Percentiles rank a stretch among this genome's conserved stretches.
These are phyloP conservation scores for Neomorphus geoffroyi DNA, from an alignment of 2,797 vertebrate genomes.

Conservation along the genomic window DNA sequence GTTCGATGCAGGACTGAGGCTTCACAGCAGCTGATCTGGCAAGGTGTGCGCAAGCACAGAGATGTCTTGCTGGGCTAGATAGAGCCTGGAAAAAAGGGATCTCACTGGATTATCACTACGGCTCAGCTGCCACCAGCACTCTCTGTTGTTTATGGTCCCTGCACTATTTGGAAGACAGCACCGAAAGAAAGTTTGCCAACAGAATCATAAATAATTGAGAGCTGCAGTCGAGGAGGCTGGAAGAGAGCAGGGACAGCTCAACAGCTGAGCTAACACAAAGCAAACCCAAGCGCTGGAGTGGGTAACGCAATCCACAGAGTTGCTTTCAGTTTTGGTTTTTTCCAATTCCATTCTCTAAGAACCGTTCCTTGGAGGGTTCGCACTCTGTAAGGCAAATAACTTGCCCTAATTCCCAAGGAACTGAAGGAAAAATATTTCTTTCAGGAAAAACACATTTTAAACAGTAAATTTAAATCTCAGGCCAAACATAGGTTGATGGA, in stretches of 20 bases:
- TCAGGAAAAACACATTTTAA: background rate
- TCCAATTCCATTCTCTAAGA: background rate
- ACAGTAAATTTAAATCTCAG: constrained; percentile 2
- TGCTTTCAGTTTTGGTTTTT: background rate
- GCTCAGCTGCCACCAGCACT: background rate
- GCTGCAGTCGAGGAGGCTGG: background rate
- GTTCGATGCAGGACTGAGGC: background rate
- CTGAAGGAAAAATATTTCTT: background rate
- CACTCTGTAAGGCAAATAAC: background rate
- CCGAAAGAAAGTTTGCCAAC: constrained; percentile 32
- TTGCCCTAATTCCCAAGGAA: background rate
- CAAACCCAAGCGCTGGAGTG: fast-evolving
- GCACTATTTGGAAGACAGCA: background rate
- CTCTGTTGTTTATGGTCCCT: background rate
- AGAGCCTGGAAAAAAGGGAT: background rate
- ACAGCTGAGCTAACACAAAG: constrained; percentile 9
- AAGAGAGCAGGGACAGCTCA: background rate
- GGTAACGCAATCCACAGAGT: background rate
- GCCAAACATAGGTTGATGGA: background rate
- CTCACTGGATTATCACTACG: background rate
- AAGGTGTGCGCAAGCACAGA: background rate
- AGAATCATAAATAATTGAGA: constrained; percentile 32
- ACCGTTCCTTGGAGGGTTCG: background rate
- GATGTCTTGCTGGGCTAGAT: background rate
- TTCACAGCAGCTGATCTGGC: background rate